Evolutionary conservation across 2,888 invertebrate species (phyloP).

Genomic region (Cataglyphis albicans): DNA sequence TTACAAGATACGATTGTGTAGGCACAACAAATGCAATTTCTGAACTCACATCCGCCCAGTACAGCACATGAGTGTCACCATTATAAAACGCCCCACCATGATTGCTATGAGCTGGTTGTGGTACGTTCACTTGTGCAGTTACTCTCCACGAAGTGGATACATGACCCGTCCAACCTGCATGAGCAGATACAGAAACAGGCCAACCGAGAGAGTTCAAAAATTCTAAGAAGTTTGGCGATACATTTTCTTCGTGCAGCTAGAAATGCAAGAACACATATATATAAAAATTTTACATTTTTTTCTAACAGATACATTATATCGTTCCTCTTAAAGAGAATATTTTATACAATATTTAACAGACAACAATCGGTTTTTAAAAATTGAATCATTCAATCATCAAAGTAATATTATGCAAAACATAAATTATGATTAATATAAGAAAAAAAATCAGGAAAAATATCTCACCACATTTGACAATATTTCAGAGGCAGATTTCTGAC

Average conservation of each 20-base stretch:
- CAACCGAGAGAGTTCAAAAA: slow-evolving; percentile 92
- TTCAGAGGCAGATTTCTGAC: slow-evolving; percentile 92
- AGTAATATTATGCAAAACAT: neutral
- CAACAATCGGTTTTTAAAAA: neutral
- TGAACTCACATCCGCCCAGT: slow-evolving; percentile 97
- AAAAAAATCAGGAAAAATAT: neutral
- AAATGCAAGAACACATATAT: slow-evolving; percentile 35
- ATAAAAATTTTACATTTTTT: slow-evolving; percentile 1
- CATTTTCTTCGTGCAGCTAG: slow-evolving; percentile 84
- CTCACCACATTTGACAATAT: slow-evolving; percentile 93
- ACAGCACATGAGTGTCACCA: slow-evolving; percentile 94
- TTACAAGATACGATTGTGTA: slow-evolving; percentile 82
- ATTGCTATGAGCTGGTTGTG: slow-evolving; percentile 80
- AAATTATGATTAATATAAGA: neutral
- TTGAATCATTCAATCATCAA: neutral
- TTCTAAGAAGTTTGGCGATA: slow-evolving; percentile 87
- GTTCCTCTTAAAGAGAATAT: neutral
- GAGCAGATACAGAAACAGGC: slow-evolving; percentile 94
- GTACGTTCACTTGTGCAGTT: slow-evolving; percentile 74
- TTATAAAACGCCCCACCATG: slow-evolving; percentile 92
- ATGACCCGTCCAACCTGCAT: slow-evolving; percentile 98
- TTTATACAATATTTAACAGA: neutral
- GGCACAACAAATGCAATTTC: slow-evolving; percentile 99
- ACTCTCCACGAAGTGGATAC: slow-evolving; percentile 94
- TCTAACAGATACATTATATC: neutral